Percentiles rank a stretch among this genome's conserved stretches.
These are phyloP conservation scores for Napeogenes sylphis DNA, from an alignment of 2,888 invertebrate species.

Conservation along the genomic window DNA sequence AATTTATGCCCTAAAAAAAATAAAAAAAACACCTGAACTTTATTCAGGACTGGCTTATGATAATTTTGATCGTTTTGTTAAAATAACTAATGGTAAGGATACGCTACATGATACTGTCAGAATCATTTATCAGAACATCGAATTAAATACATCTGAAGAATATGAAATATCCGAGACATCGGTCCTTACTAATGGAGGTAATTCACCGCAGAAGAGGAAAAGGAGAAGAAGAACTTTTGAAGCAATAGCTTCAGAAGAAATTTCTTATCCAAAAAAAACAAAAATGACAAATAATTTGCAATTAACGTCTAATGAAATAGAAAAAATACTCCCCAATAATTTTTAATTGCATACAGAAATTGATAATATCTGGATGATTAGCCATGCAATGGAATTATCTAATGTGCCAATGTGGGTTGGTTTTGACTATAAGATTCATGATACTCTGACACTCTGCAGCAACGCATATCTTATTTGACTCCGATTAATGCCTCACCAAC, in stretches of 20 bases:
- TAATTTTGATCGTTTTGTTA: too few relatives aligned
- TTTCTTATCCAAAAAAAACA: slow-evolving; percentile 17
- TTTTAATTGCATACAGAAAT: slow-evolving; percentile 10
- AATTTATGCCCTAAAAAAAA: too few relatives aligned
- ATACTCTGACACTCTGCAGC: too few relatives aligned
- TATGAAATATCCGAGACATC: slow-evolving; percentile 9
- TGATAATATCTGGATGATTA: slow-evolving; percentile 19
- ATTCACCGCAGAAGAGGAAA: slow-evolving; percentile 4
- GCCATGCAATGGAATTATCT: slow-evolving; percentile 16
- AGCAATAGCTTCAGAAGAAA: slow-evolving; percentile 12
- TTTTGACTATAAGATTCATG: too few relatives aligned
- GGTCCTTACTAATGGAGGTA: not conserved
- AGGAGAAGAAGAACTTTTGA: slow-evolving; percentile 26
- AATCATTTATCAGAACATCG: not conserved
- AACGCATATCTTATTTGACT: slow-evolving; percentile 26
- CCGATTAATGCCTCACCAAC: slow-evolving; percentile 40
- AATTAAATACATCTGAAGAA: slow-evolving; percentile 13
- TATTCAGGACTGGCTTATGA: too few relatives aligned
- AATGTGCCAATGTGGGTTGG: too few relatives aligned
- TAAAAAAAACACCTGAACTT: too few relatives aligned
- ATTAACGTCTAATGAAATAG: slow-evolving; percentile 10
- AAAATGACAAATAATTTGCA: slow-evolving; percentile 11
- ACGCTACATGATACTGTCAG: too few relatives aligned
- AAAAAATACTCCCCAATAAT: slow-evolving; percentile 4
- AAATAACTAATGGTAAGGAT: too few relatives aligned